These are phyloP conservation scores for Otis tarda DNA, from an alignment of 2,113 vertebrate species.

Conservation along the genomic window DNA sequence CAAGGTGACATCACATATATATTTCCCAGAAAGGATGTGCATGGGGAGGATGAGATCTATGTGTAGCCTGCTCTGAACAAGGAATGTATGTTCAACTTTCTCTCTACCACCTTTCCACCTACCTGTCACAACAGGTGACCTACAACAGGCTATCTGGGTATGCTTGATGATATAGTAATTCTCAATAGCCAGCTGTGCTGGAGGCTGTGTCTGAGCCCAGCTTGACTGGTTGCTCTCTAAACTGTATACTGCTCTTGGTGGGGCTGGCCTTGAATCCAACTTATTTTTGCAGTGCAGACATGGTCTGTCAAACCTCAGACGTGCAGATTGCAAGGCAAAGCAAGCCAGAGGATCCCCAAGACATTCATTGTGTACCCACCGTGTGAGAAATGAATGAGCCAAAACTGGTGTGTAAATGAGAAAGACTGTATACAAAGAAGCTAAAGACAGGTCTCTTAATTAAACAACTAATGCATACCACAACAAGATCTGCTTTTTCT, in stretches of 20 bases:
- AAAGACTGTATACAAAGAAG: background rate
- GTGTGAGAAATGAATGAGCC: accelerated
- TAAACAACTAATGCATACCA: background rate
- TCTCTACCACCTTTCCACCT: background rate
- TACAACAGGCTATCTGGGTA: background rate
- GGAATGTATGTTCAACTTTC: background rate
- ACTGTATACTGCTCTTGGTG: background rate
- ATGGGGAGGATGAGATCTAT: background rate
- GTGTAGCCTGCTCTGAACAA: background rate
- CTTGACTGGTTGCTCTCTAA: background rate
- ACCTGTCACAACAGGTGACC: background rate
- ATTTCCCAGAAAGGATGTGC: background rate
- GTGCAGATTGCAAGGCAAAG: background rate
- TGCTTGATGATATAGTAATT: background rate
- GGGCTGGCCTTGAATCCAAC: background rate
- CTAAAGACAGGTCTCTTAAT: background rate
- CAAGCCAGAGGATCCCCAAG: background rate
- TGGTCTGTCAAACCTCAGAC: background rate
- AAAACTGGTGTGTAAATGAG: background rate
- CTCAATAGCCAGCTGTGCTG: background rate
- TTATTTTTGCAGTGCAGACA: background rate
- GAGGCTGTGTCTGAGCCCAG: background rate
- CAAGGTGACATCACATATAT: background rate
- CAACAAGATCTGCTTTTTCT: background rate
- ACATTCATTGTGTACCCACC: background rate